Percentiles rank a stretch among this genome's conserved stretches.
These are phyloP conservation scores for Lymantria dispar DNA, from an alignment of 2,888 invertebrate species.

Conservation along the genomic window DNA sequence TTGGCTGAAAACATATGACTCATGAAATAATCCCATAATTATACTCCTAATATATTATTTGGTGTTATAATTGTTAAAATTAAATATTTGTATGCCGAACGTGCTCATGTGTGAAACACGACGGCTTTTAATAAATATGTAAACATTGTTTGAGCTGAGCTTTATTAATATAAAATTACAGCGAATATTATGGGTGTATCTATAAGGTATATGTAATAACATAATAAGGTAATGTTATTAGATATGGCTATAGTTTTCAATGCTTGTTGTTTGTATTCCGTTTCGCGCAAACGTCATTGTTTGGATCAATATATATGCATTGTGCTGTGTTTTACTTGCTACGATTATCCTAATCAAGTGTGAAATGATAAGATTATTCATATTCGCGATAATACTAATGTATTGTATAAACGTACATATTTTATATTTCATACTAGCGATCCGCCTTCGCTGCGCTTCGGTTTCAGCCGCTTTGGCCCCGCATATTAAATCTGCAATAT, in stretches of 20 bases:
- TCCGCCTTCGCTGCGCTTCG: too few relatives aligned
- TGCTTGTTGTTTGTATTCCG: background rate
- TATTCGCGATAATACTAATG: too few relatives aligned
- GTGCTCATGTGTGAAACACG: background rate
- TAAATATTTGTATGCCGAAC: background rate
- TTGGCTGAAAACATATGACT: background rate
- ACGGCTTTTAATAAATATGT: background rate
- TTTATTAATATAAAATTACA: background rate
- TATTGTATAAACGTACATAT: too few relatives aligned
- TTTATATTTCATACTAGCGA: too few relatives aligned
- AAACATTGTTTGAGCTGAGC: background rate
- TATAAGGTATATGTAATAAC: too few relatives aligned
- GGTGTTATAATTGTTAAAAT: background rate
- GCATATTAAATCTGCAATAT: too few relatives aligned
- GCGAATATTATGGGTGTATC: background rate
- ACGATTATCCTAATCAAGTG: background rate
- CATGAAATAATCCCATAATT: background rate
- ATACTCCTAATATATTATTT: background rate
- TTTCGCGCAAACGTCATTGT: background rate
- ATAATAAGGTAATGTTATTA: too few relatives aligned
- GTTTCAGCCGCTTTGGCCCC: too few relatives aligned
- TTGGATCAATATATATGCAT: background rate
- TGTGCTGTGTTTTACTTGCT: background rate
- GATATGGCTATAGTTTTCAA: background rate
- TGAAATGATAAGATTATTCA: background rate